Base-by-base conservation (phyloP, 1,140 invertebrate genomes). In the Bombus vancouverensis region DNA sequence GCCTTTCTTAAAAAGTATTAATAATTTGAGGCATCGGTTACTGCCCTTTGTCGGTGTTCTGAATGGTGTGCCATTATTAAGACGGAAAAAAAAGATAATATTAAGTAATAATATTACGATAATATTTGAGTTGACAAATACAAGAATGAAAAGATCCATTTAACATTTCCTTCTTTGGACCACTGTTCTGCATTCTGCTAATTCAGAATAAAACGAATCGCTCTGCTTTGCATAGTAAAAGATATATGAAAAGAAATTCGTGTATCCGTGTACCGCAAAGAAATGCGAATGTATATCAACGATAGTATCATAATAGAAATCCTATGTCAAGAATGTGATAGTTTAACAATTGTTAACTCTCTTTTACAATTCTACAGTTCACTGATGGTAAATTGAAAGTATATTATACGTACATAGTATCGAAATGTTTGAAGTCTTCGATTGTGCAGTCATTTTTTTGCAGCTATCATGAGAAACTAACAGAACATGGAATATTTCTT, bases 1-100 rank as follows among this genome's bases (percentile, higher is more conserved):
- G 74, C 70, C 81, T 87, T 62, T 37, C 74, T 59, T 84, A 88
- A 70, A 82, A 89, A 71, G 37, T 89, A 81, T 72, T 47, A 73
- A 78, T 74, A 78, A 72, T 89, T 66, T 70, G 66, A 91, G 83
- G 42, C 68, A 78, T 87, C 73, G 74, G 73, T 81, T 83, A 81
- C 80, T 85, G 82, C 59, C 76, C 83, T 34, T 47, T 59, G 34
- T 85, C 85, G 80, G 75, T 91, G 82, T 91, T 88, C 75, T 37
- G 57, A 83, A 84, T 15, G 72, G 72, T 53, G 42, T 73, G 32
- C 59, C 57, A 18, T 73, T 59, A 72, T 82, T 77, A 84, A 81
- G 66, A 59, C 53, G 32, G 59, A 73, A 84, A 32, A 28, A 72
- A 47, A 25, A 81, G 59, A 79, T 65, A 25, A 57, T 28, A 65